Conservation (phyloP, 2,797 vertebrate species). For the Pelodytes ibericus region DNA sequence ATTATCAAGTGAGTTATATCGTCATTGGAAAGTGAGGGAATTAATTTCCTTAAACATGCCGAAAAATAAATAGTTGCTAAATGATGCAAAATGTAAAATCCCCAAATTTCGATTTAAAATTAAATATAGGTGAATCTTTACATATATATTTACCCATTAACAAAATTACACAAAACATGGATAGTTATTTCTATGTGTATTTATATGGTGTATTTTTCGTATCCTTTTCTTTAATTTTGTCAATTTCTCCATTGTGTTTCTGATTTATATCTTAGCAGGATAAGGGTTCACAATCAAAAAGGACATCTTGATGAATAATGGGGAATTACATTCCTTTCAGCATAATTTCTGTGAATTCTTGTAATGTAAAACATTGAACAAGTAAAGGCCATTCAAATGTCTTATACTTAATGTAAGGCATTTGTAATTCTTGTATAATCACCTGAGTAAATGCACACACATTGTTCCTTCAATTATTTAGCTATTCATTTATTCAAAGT, state of each 20-base stretch:
- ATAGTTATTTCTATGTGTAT: no score
- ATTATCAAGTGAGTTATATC: constrained; percentile 23
- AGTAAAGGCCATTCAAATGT: constrained; percentile 13
- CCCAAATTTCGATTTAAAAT: no score
- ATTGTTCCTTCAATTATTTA: constrained; percentile 30
- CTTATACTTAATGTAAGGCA: constrained; percentile 4
- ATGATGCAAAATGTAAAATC: no score
- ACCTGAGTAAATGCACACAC: constrained; percentile 12
- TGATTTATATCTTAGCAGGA: neutral
- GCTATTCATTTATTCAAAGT: constrained; percentile 19
- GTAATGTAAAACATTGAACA: neutral
- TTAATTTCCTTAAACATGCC: no score
- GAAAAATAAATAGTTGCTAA: no score
- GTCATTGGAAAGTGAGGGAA: constrained; percentile 22
- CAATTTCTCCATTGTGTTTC: neutral
- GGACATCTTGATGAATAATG: neutral
- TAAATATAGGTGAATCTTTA: no score
- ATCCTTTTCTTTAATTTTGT: neutral
- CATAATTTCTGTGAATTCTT: constrained; percentile 2
- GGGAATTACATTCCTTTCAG: neutral
- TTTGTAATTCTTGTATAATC: constrained; percentile 24
- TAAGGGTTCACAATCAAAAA: neutral
- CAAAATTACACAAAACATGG: no score
- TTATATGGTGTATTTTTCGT: no score
- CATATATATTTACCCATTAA: no score